These are phyloP conservation scores for Hypanus sabinus DNA, from an alignment of 2,113 vertebrate species.

Conservation along the genomic window DNA sequence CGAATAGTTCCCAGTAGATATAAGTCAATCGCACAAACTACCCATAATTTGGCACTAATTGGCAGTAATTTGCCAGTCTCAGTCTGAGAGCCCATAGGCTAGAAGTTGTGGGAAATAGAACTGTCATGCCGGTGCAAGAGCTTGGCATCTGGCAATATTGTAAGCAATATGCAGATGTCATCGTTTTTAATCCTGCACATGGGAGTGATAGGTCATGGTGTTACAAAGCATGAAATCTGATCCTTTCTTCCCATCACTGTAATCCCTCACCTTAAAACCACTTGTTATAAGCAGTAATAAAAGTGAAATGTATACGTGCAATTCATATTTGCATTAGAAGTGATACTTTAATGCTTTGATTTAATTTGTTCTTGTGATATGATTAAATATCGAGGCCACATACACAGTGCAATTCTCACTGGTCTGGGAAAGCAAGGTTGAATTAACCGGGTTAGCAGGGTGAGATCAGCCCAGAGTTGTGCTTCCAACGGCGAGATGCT, in stretches of 20 bases:
- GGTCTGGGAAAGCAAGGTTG: background rate
- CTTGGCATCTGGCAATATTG: background rate
- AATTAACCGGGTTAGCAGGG: background rate
- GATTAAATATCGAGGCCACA: background rate
- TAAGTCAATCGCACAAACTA: slow-evolving; percentile 33
- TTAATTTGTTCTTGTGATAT: background rate
- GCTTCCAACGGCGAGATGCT: background rate
- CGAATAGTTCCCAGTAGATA: slow-evolving; percentile 23
- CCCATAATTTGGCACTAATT: slow-evolving; percentile 37
- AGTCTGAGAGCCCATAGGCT: slow-evolving; percentile 25
- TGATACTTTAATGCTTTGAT: background rate
- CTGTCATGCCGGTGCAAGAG: slow-evolving; percentile 4
- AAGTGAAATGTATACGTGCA: background rate
- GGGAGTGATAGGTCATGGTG: background rate
- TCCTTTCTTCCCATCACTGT: background rate
- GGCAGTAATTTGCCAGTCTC: slow-evolving; percentile 32
- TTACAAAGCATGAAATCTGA: background rate
- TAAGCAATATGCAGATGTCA: slow-evolving; percentile 3
- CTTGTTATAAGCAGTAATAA: background rate
- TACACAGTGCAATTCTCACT: background rate
- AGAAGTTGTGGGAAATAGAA: slow-evolving; percentile 35
- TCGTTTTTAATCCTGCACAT: background rate
- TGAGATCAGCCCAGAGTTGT: background rate
- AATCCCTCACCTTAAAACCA: background rate
- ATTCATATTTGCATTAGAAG: background rate